A percentile compares a stretch with the other conserved stretches of the same genome.
Evolutionary conservation across 2,888 invertebrate species (phyloP).

Genomic region (Drosophila cognata): DNA sequence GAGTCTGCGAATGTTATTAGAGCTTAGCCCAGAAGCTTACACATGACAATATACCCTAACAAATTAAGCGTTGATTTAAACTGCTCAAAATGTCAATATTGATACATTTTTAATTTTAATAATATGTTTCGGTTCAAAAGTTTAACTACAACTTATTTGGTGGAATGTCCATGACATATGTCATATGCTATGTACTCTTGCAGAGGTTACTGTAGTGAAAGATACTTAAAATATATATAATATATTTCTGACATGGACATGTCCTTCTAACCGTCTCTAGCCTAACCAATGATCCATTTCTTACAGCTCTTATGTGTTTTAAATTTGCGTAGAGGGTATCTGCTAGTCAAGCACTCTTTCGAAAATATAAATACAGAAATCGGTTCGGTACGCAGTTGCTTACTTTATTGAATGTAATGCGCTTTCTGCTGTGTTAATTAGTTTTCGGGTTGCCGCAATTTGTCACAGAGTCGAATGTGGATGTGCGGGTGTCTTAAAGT

Average conservation of each 20-base stretch:
- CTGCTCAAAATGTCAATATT: background rate
- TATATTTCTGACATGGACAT: background rate
- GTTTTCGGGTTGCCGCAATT: slow-evolving; percentile 66
- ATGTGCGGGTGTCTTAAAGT: slow-evolving; percentile 68
- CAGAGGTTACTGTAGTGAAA: background rate
- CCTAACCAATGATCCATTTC: background rate
- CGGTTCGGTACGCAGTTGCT: slow-evolving; percentile 13
- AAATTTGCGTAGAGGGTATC: background rate
- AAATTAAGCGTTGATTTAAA: slow-evolving; percentile 3
- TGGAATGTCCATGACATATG: background rate
- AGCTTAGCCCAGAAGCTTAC: slow-evolving; percentile 68
- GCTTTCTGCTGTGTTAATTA: slow-evolving; percentile 64
- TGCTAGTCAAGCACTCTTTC: background rate
- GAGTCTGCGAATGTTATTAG: slow-evolving; percentile 63
- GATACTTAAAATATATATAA: background rate
- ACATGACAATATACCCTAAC: slow-evolving; percentile 39
- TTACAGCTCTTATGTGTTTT: background rate
- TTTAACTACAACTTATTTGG: background rate
- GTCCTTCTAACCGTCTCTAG: background rate
- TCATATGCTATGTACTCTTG: background rate
- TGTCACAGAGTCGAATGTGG: slow-evolving; percentile 59
- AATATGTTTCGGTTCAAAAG: background rate
- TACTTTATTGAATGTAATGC: slow-evolving; percentile 45
- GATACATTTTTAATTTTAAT: background rate
- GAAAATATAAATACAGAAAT: slow-evolving; percentile 1